Evolutionary conservation across 92 coral and sea anemone species (phyloP).

Genomic region (Umimayanthus chanpuru): DNA sequence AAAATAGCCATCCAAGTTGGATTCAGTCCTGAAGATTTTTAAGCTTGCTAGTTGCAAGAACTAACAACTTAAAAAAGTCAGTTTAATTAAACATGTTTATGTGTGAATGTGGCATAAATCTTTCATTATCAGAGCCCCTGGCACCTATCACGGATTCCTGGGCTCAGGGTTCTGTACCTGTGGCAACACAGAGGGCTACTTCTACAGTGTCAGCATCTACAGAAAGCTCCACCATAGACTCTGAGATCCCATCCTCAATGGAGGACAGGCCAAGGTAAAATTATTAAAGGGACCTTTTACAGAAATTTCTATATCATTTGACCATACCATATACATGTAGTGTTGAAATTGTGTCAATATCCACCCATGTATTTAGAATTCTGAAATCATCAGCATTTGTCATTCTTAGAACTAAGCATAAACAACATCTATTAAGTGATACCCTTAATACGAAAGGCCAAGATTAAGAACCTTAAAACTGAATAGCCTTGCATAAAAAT

Average conservation of each 20-base stretch:
- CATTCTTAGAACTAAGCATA: too few species aligned
- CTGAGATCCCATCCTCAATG: slow-evolving; percentile 63
- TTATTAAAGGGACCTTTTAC: neutral
- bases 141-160: slow-evolving; percentile 94
- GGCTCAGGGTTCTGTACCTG: slow-evolving; percentile 99
- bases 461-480: too few species aligned
- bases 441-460: too few species aligned
- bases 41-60: too few species aligned
- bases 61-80: too few species aligned
- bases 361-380: too few species aligned
- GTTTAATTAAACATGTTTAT: too few species aligned
- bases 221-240: slow-evolving; percentile 58
- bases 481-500: too few species aligned
- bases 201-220: slow-evolving; percentile 67
- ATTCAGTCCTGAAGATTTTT: too few species aligned
- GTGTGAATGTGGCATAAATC: neutral
- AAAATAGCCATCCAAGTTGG: too few species aligned
- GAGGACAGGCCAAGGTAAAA: slow-evolving; percentile 82
- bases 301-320: neutral
- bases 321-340: neutral
- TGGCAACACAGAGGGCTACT: slow-evolving; percentile 52
- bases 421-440: too few species aligned
- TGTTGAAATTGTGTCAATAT: neutral
- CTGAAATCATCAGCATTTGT: too few species aligned
- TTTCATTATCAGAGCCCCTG: slow-evolving; percentile 71